Evolutionary conservation across 2,888 invertebrate species (phyloP).

Genomic region (Netelia melanura): DNA sequence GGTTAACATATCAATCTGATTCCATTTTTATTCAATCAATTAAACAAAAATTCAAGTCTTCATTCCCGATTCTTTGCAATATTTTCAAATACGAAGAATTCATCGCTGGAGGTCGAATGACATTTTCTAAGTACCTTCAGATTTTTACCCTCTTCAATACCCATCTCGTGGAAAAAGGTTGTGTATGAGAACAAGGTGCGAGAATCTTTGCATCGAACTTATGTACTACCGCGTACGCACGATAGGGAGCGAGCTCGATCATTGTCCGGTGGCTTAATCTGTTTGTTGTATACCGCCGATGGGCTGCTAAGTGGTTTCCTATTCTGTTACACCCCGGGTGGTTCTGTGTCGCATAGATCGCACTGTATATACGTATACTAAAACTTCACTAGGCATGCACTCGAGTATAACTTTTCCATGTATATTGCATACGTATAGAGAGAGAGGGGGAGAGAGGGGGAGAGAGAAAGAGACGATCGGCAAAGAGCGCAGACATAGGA

Average conservation of each 20-base stretch:
- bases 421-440: background rate
- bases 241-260: constrained; percentile 71
- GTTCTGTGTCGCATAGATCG: constrained; percentile 28
- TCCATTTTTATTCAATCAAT: too few relatives aligned
- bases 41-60: too few relatives aligned
- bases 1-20: too few relatives aligned
- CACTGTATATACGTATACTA: background rate
- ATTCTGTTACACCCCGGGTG: constrained; percentile 75
- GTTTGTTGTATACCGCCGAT: constrained; percentile 82
- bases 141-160: constrained; percentile 16
- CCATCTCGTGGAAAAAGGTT: constrained; percentile 17
- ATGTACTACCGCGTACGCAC: constrained; percentile 35
- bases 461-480: constrained; percentile 21
- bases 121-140: constrained; percentile 14
- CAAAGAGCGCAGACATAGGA: constrained; percentile 51
- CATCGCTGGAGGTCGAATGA: background rate
- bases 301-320: constrained; percentile 83
- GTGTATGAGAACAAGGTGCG: constrained; percentile 54
- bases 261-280: constrained; percentile 82
- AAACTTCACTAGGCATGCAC: constrained; percentile 25
- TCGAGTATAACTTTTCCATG: background rate
- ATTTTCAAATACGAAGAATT: background rate
- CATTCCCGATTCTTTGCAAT: too few relatives aligned
- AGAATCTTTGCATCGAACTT: constrained; percentile 29
- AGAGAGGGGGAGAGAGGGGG: background rate